A percentile compares a stretch with the other conserved stretches of the same genome.
Conservation (phyloP, 2,797 vertebrate species). For the Enteromius trimaculatus region DNA sequence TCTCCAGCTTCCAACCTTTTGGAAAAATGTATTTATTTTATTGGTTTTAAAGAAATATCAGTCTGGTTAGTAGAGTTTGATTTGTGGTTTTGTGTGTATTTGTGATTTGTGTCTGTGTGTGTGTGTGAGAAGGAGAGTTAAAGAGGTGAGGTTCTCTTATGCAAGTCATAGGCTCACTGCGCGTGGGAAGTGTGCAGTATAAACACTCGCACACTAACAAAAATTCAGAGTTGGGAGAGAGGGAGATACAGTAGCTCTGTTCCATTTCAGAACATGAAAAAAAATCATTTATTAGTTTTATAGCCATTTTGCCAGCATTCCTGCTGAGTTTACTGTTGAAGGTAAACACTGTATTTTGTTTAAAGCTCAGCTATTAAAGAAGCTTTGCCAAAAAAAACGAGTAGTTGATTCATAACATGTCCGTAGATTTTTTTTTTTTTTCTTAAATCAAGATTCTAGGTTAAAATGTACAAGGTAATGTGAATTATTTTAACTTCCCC, state of each 20-base stretch:
- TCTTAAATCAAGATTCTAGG: background rate
- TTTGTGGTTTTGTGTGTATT: slow-evolving; percentile 18
- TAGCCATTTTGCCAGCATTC: slow-evolving; percentile 50
- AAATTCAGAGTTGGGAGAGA: slow-evolving; percentile 36
- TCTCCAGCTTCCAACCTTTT: slow-evolving; percentile 18
- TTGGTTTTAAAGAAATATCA: slow-evolving; percentile 18
- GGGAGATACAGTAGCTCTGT: slow-evolving; percentile 39
- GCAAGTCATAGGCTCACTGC: slow-evolving; percentile 78
- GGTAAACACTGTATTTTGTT: background rate
- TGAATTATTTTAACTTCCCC: slow-evolving; percentile 9
- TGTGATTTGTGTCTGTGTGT: slow-evolving; percentile 24
- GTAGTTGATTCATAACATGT: background rate
- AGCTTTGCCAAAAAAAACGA: background rate
- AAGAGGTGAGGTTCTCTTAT: slow-evolving; percentile 80
- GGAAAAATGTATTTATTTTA: slow-evolving; percentile 22
- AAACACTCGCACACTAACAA: slow-evolving; percentile 45
- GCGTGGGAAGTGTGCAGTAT: slow-evolving; percentile 59
- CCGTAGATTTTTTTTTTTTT: background rate
- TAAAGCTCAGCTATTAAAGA: slow-evolving; percentile 1
- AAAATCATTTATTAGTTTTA: slow-evolving; percentile 39
- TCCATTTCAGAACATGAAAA: slow-evolving; percentile 45
- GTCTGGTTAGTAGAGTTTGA: slow-evolving; percentile 34
- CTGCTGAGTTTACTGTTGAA: background rate
- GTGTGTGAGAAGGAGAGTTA: slow-evolving; percentile 48
- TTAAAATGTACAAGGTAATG: slow-evolving; percentile 4